phyloP scores from a whole-genome alignment of 2,888 invertebrate genomes.

The Latrodectus elegans region DNA sequence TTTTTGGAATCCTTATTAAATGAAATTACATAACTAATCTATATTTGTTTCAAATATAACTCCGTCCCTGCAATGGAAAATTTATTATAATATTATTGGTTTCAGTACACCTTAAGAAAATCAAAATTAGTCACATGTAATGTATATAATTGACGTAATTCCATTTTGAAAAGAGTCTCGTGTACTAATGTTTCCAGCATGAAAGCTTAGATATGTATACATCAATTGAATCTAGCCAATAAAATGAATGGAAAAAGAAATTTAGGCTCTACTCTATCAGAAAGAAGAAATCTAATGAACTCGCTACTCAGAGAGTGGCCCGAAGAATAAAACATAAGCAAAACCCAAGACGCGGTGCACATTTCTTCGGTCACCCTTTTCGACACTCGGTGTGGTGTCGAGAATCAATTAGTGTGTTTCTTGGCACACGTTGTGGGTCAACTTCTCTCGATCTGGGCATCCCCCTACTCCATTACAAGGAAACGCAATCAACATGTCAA shows the following conservation, averaged over 20 bases:
- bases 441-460: conserved; percentile 24
- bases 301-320: background rate
- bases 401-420: conserved; percentile 60
- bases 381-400: conserved; percentile 44
- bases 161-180: too few species aligned
- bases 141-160: too few species aligned
- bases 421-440: conserved; percentile 45
- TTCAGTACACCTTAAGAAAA: too few species aligned
- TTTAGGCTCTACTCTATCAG: background rate
- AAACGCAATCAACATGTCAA: conserved; percentile 68
- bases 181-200: too few species aligned
- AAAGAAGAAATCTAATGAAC: conserved; percentile 1
- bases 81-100: too few species aligned
- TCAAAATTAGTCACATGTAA: too few species aligned
- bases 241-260: background rate
- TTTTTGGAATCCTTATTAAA: too few species aligned
- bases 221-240: too few species aligned
- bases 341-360: background rate
- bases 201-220: too few species aligned
- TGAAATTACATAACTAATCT: too few species aligned
- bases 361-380: conserved; percentile 27
- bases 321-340: background rate
- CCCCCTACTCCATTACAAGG: conserved; percentile 47
- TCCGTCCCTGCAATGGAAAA: too few species aligned
- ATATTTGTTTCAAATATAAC: too few species aligned